Evolutionary conservation across 64 coral and sea anemone species (phyloP).

Genomic region (Orbicella faveolata): DNA sequence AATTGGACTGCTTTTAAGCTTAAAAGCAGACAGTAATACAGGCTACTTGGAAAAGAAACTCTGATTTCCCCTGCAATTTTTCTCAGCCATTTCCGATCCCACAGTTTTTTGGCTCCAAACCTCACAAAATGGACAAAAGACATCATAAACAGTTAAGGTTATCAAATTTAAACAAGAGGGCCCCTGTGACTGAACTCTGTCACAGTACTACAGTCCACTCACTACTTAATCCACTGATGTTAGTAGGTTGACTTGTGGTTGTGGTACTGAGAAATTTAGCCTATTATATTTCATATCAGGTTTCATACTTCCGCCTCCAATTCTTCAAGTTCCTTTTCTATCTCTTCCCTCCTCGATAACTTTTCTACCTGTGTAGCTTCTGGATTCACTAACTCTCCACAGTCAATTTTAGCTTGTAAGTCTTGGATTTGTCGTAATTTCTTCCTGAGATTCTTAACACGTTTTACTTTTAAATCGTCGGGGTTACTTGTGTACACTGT

Average conservation of each 20-base stretch:
- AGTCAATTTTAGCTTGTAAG: constrained; percentile 87
- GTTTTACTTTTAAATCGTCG: constrained; percentile 85
- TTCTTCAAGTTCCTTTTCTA: constrained; percentile 77
- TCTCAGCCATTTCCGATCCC: too few species aligned
- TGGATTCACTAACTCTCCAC: constrained; percentile 73
- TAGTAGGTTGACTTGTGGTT: not conserved
- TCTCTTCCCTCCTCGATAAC: constrained; percentile 66
- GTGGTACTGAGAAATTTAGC: not conserved
- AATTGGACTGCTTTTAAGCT: too few species aligned
- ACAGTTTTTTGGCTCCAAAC: too few species aligned
- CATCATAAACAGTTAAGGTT: too few species aligned
- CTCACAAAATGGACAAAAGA: too few species aligned
- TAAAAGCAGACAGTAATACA: too few species aligned
- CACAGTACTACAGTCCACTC: too few species aligned
- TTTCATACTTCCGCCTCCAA: constrained; percentile 40
- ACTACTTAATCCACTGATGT: too few species aligned
- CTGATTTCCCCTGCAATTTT: too few species aligned
- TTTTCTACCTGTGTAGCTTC: constrained; percentile 85
- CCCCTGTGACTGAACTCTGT: too few species aligned
- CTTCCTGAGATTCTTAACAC: constrained; percentile 87
- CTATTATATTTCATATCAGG: not conserved
- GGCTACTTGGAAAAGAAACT: too few species aligned
- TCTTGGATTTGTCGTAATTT: constrained; percentile 91
- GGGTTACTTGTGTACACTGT: constrained; percentile 63
- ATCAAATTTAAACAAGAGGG: too few species aligned